phyloP scores from a whole-genome alignment of 2,797 vertebrate genomes.

The Eurystomus glaucurus region DNA sequence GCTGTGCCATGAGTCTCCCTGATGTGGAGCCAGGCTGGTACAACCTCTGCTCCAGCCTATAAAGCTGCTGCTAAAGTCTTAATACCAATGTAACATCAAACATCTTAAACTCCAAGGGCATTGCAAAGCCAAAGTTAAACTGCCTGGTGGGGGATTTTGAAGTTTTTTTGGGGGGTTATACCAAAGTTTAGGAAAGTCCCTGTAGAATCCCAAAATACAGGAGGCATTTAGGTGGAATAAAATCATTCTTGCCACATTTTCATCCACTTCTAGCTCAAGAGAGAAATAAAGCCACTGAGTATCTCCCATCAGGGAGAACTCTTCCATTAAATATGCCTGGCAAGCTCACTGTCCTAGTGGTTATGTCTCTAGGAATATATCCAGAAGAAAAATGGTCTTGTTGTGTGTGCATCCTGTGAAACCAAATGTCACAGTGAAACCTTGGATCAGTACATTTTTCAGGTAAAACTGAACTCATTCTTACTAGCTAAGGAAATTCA shows the following conservation, averaged over 20 bases:
- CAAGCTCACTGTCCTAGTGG: neutral
- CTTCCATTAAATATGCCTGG: neutral
- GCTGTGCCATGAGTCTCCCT: neutral
- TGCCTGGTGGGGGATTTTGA: rapidly evolving
- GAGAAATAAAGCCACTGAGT: neutral
- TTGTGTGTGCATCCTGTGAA: neutral
- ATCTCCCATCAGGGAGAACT: neutral
- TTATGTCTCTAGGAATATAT: neutral
- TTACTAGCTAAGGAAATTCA: neutral
- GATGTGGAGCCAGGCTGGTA: neutral
- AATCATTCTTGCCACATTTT: neutral
- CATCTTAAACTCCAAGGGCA: neutral
- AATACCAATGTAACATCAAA: neutral
- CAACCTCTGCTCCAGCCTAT: neutral
- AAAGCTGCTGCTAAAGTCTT: neutral
- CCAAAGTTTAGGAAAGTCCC: neutral
- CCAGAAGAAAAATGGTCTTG: slow-evolving; percentile 10
- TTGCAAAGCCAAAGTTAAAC: neutral
- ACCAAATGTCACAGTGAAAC: neutral
- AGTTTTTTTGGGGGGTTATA: rapidly evolving
- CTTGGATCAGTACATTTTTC: neutral
- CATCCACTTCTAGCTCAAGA: neutral
- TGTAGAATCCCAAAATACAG: neutral
- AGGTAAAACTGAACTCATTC: neutral
- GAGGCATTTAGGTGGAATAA: neutral